phyloP scores from a whole-genome alignment of 1,140 invertebrate species.

The Drosophila micromelanica region DNA sequence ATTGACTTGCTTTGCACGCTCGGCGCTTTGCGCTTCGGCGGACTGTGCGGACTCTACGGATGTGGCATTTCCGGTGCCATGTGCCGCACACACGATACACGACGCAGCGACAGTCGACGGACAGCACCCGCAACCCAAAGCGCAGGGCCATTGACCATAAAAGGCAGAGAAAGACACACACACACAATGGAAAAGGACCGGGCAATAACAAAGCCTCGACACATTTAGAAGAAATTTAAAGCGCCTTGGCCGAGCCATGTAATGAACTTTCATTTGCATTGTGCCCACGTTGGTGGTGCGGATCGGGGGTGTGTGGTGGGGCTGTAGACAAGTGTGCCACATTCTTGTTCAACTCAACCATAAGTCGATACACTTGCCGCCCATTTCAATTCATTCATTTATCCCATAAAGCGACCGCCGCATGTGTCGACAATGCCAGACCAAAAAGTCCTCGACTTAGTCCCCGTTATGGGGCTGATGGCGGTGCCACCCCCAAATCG shows the following conservation, averaged over 20 bases:
- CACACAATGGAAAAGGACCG: conserved; percentile 17
- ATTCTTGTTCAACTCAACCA: conserved; percentile 54
- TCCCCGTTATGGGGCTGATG: neutral
- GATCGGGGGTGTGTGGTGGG: neutral
- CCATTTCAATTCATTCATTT: conserved; percentile 82
- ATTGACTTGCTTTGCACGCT: conserved; percentile 36
- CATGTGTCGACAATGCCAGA: conserved; percentile 22
- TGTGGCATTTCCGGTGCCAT: conserved; percentile 70
- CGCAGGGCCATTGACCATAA: conserved; percentile 70
- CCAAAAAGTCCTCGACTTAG: conserved; percentile 24
- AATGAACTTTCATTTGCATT: conserved; percentile 82
- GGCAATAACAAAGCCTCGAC: conserved; percentile 52
- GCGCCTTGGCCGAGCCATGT: conserved; percentile 69
- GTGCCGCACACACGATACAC: conserved; percentile 53
- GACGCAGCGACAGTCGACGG: conserved; percentile 15
- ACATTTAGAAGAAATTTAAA: conserved; percentile 55
- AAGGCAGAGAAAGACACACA: conserved; percentile 21
- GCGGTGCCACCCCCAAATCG: conserved; percentile 53
- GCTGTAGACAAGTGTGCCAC: conserved; percentile 54
- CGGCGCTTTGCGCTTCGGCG: conserved; percentile 25
- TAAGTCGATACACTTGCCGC: conserved; percentile 78
- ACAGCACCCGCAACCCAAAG: conserved; percentile 49
- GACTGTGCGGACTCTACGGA: conserved; percentile 60
- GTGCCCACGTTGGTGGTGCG: conserved; percentile 30
- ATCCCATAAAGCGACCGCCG: conserved; percentile 53